Percentiles rank a stretch among this genome's conserved stretches.
Evolutionary conservation across 2,797 vertebrate species (phyloP).

Genomic region (Poecilia picta): DNA sequence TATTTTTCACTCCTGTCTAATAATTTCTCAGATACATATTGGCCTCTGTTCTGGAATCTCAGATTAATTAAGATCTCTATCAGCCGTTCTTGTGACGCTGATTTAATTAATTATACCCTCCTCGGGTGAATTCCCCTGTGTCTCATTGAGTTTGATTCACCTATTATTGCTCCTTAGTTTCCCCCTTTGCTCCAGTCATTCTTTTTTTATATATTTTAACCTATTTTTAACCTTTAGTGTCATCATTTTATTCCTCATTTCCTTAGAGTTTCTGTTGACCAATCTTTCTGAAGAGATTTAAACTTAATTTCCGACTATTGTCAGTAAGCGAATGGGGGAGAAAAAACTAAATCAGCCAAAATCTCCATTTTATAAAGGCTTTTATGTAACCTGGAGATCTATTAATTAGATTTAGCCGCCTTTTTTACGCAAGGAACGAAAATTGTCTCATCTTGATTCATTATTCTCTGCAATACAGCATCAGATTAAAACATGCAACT

Average conservation of each 20-base stretch:
- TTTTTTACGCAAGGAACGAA: background rate
- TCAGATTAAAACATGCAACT: background rate
- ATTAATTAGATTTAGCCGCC: background rate
- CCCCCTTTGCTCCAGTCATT: no score
- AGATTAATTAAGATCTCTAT: constrained; percentile 44
- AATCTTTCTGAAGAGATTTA: background rate
- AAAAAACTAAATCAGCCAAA: background rate
- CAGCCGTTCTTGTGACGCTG: constrained; percentile 18
- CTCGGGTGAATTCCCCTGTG: background rate
- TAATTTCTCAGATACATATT: constrained; percentile 13
- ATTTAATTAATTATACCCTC: constrained; percentile 43
- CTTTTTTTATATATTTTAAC: background rate
- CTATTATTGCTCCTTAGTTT: background rate
- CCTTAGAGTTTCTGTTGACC: background rate
- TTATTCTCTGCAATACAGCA: background rate
- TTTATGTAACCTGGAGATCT: background rate
- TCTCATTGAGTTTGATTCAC: constrained; percentile 4
- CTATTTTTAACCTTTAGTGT: background rate
- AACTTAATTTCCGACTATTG: background rate
- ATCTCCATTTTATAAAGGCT: background rate
- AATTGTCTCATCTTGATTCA: background rate
- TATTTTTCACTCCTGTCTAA: constrained; percentile 4
- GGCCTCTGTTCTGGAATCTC: constrained; percentile 7
- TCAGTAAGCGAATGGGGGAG: background rate
- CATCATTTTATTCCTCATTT: background rate